Evolutionary conservation across 2,888 invertebrate species (phyloP), one percentile per base, ranked within the genome.

Genomic region (Drosophila seclusa): DNA sequence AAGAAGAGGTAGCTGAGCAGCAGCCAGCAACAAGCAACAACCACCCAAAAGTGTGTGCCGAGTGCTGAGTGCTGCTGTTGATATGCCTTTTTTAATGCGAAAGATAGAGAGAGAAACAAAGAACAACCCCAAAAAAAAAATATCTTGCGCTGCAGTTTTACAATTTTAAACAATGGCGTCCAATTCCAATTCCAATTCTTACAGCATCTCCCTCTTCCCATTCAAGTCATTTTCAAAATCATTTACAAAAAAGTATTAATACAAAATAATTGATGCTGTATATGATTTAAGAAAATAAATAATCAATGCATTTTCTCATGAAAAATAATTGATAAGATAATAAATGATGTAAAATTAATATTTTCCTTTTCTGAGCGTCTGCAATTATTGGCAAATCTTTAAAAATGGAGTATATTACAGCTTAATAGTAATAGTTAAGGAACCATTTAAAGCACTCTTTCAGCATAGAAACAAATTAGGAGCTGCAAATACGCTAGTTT

Each of bases 161-260:
- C 67, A 57, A 48, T 72, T 78, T 84, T 79, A 76, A 79, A 82
- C 82, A 84, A 82, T 82, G 82, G 82, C 82, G 76, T 71, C 76
- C 70, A 74, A 73, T 69, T 76, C 62, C 62, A 65, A 42, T 68
- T 42, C 45, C 42, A 42, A 42, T 68, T 69, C 62, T 50, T 54
- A 55, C 58, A 73, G 55, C 61, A 66, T 58, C 45, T 58, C 38
- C 49, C 55, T 45, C 45, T 45, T 4, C 16, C 24, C 45, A 50
- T 49, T 38, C 49, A 60, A 63, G 55, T 66, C 10, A 36, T 63
- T 57, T 68, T 58, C 4, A 45, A 45, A 45, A 45, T 24, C 45
- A 45, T 45, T 24, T 16, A 24, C 45, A 24, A 24, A 45, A 45
- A 24, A 16, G 24, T 16, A 16, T 24, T 45, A 45, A 45, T 5